Conservation (phyloP, 92 coral and sea anemone species). For the Epizoanthus rinbou region DNA sequence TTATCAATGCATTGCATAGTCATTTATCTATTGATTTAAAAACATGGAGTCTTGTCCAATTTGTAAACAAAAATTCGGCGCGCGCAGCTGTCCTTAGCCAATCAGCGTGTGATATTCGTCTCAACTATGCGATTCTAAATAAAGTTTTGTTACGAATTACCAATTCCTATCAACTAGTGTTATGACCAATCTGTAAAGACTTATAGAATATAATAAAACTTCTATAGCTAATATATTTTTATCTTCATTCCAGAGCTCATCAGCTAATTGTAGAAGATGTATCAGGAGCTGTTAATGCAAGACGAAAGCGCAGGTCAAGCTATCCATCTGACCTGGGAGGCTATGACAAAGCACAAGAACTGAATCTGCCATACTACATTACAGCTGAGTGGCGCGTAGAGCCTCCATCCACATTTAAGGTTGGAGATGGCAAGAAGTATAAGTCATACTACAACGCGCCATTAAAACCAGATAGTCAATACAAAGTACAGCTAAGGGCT, state of each 20-base stretch:
- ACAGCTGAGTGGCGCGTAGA: slow-evolving; percentile 69
- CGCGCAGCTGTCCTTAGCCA: too few species aligned
- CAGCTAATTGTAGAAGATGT: slow-evolving; percentile 72
- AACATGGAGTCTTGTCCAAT: too few species aligned
- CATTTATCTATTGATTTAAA: too few species aligned
- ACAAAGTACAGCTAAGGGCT: slow-evolving; percentile 78
- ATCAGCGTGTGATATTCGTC: too few species aligned
- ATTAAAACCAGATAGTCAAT: slow-evolving; percentile 68
- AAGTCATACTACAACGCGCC: slow-evolving; percentile 65
- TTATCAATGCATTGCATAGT: too few species aligned
- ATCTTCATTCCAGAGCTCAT: slow-evolving; percentile 54
- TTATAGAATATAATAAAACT: too few species aligned
- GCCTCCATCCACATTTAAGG: slow-evolving; percentile 53
- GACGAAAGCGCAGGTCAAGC: background rate
- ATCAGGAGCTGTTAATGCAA: background rate
- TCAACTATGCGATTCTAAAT: too few species aligned
- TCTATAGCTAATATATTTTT: too few species aligned
- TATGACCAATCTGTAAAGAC: too few species aligned
- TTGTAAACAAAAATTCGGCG: too few species aligned
- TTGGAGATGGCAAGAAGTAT: slow-evolving; percentile 78
- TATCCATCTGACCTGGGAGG: background rate
- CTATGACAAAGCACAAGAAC: slow-evolving; percentile 41
- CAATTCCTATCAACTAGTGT: background rate
- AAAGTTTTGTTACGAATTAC: too few species aligned
- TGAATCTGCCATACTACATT: slow-evolving; percentile 61